Evolutionary conservation across 2,797 vertebrate genomes (phyloP).

Genomic region (Ispidina lecontei): DNA sequence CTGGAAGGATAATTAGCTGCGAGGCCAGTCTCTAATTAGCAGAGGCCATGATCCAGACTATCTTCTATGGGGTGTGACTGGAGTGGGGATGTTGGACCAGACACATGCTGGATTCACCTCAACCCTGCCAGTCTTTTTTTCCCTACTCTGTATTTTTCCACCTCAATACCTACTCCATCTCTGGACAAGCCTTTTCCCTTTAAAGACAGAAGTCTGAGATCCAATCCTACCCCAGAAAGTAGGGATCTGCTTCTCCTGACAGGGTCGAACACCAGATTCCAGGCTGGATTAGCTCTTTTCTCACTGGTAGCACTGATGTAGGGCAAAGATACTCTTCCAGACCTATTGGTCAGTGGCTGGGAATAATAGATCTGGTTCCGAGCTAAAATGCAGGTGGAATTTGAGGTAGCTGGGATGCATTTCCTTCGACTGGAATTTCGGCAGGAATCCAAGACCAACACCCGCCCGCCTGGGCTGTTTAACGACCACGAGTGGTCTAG

Average conservation of each 20-base stretch:
- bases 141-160: neutral
- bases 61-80: accelerated
- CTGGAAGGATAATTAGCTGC: neutral
- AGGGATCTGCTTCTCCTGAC: neutral
- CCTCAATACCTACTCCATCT: neutral
- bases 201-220: neutral
- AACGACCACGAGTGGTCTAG: slow-evolving; percentile 24
- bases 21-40: neutral
- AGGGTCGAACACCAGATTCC: neutral
- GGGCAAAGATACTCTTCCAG: neutral
- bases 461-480: slow-evolving; percentile 46
- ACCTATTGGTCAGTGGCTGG: accelerated
- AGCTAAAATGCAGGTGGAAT: slow-evolving; percentile 13
- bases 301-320: neutral
- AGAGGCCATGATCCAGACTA: neutral
- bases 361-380: neutral
- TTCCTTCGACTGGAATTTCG: slow-evolving; percentile 54
- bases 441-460: slow-evolving; percentile 61
- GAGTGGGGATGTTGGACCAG: neutral
- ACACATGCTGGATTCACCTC: neutral
- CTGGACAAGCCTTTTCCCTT: neutral
- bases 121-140: neutral
- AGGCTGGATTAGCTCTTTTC: neutral
- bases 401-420: slow-evolving; percentile 12
- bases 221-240: neutral